These are phyloP conservation scores for Trichoplusia ni DNA, from an alignment of 1,140 invertebrate genomes.

Conservation along the genomic window DNA sequence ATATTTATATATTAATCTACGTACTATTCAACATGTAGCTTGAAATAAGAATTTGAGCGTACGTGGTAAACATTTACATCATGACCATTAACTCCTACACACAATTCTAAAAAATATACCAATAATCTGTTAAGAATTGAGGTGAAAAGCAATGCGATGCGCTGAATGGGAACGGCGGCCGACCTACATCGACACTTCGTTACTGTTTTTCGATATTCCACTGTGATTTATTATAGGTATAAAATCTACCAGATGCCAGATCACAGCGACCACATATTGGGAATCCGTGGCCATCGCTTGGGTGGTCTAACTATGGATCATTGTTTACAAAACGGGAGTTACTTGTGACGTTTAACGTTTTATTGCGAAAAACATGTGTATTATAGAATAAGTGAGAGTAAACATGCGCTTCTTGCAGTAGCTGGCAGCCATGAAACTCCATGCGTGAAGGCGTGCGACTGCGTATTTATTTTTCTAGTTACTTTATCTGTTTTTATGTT, in stretches of 20 bases:
- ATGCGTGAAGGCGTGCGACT: background rate
- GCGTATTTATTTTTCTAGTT: constrained; percentile 5
- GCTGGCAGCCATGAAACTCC: background rate
- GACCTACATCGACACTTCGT: constrained; percentile 59
- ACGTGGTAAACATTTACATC: constrained; percentile 1
- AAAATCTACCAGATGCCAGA: constrained; percentile 61
- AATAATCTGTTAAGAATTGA: constrained; percentile 36
- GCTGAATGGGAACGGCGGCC: constrained; percentile 23
- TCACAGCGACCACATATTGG: constrained; percentile 53
- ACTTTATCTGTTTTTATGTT: no score
- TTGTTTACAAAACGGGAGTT: constrained; percentile 45
- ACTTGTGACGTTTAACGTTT: constrained; percentile 32
- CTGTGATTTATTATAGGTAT: constrained; percentile 68
- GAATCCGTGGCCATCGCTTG: constrained; percentile 46
- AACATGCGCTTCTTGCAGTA: constrained; percentile 9
- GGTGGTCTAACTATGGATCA: constrained; percentile 51
- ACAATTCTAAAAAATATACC: constrained; percentile 28
- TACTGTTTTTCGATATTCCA: constrained; percentile 61
- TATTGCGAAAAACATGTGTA: constrained; percentile 30
- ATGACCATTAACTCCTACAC: constrained; percentile 28
- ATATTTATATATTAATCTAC: background rate
- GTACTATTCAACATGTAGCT: background rate
- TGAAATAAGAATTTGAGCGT: background rate
- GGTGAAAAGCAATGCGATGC: constrained; percentile 34
- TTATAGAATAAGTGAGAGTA: constrained; percentile 20